phyloP scores from a whole-genome alignment of 2,113 vertebrate genomes.

The Plectropomus leopardus region DNA sequence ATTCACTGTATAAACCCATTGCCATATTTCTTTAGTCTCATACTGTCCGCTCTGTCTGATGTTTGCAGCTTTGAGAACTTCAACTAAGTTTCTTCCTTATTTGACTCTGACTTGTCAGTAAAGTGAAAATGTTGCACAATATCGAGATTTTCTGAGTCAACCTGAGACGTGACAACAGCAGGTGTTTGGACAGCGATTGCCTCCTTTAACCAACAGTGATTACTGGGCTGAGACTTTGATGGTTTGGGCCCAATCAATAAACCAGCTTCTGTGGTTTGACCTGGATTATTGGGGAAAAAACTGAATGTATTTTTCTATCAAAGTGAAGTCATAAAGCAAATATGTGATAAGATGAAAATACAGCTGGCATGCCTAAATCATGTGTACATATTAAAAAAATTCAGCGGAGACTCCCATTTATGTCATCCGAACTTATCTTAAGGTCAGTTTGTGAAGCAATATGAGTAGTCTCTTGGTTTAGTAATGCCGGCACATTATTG shows the following conservation, averaged over 20 bases:
- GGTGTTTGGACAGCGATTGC: conserved; percentile 14
- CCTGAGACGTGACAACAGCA: conserved; percentile 12
- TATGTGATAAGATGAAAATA: conserved; percentile 16
- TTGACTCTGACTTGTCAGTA: neutral
- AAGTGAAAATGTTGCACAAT: conserved; percentile 32
- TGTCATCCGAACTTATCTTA: neutral
- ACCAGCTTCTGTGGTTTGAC: conserved; percentile 16
- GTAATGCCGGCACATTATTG: neutral
- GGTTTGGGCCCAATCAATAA: conserved; percentile 21
- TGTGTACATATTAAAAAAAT: neutral
- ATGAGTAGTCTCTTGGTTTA: neutral
- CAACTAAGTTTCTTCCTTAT: too few species aligned
- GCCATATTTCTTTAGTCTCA: neutral
- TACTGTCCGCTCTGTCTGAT: neutral
- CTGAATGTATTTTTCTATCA: conserved; percentile 7
- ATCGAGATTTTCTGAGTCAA: conserved; percentile 32
- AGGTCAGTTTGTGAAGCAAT: neutral
- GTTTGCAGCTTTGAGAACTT: neutral
- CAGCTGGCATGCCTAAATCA: neutral
- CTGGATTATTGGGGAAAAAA: conserved; percentile 1
- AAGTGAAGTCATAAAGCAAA: conserved; percentile 8
- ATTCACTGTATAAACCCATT: neutral
- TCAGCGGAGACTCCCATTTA: neutral
- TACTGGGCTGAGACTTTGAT: conserved; percentile 3
- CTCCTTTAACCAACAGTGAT: conserved; percentile 61